Base-by-base conservation (phyloP, 2,113 vertebrate species). In the Aplodontia rufa region DNA sequence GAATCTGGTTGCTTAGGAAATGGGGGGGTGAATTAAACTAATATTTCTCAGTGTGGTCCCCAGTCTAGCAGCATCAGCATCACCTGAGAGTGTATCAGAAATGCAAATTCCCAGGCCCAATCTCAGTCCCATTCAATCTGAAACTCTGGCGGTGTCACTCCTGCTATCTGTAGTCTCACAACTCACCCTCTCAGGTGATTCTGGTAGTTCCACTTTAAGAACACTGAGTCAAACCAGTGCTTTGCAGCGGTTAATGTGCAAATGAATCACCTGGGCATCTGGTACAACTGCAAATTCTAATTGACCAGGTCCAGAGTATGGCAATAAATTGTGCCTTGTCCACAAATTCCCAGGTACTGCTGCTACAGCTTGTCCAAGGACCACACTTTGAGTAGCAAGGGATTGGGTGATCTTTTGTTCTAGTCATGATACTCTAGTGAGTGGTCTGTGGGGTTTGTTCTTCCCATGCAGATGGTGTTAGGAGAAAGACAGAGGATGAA, bases 371-470 rank as follows among this genome's bases (percentile, higher is more conserved):
- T 17, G 37, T 51, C 90, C 78, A 40, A 68, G 60, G 35, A 32
- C 58, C 32, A 75, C 32, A 22, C 64, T 87, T 72, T 37, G 62
- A 58, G 55, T 89, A 60, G 47, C 62, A 16, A 51, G 40, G 82
- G 62, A 68, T 22, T 53, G 20, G 28, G 32, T 80, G 66, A 62
- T 58, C 28, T 91, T 89, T 69, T 51, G 51, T 26, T 74, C 26
- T 42, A 68, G 40, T 53, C 32, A 0, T 66, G 60, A 83, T 45
- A 74, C 86, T 75, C 28, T 9, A 7, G n/a, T 47, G 17, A 66
- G 75, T 87, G 79, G 40, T n/a, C 51, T 78, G 62, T 90, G 94
- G 71, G 71, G 24, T 88, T 91, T 64, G 22, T 49, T 85, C 51
- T 68, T 91, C 68, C 91, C 35, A 20, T 1, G 14, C 58, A 78